Percentiles rank a stretch among this genome's conserved stretches.
phyloP scores from a whole-genome alignment of 2,113 vertebrate species.

The Galeopterus variegatus region DNA sequence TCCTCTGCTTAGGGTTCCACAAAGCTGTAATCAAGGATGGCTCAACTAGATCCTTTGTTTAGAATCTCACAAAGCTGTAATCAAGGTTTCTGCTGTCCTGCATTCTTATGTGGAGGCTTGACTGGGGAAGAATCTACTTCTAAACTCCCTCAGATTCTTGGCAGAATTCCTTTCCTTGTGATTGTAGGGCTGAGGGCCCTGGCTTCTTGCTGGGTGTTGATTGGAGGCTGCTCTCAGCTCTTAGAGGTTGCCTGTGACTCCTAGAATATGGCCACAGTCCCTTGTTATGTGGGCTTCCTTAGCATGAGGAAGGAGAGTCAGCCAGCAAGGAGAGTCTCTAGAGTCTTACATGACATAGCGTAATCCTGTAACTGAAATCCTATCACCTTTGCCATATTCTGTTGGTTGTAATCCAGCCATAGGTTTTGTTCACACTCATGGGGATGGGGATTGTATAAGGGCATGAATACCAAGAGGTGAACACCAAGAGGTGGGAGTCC shows the following conservation, averaged over 20 bases:
- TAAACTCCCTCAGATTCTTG: conserved; percentile 10
- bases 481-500: neutral
- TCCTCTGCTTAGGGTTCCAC: neutral
- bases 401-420: conserved; percentile 7
- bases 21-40: neutral
- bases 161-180: neutral
- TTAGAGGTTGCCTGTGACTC: neutral
- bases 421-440: neutral
- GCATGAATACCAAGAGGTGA: neutral
- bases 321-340: neutral
- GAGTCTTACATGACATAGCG: neutral
- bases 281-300: neutral
- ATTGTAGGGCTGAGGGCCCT: neutral
- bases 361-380: neutral
- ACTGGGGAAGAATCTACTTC: conserved; percentile 19
- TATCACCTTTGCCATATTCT: neutral
- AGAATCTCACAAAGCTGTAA: neutral
- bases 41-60: neutral
- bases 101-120: conserved; percentile 41
- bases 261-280: neutral
- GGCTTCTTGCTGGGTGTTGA: neutral
- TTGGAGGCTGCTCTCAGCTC: neutral
- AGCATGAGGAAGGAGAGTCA: neutral
- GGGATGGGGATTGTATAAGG: neutral
- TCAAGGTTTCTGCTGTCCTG: neutral